Percentiles rank a stretch among this genome's conserved stretches.
These are phyloP conservation scores for Dasypolia templi DNA, from an alignment of 2,888 invertebrate genomes.

Conservation along the genomic window DNA sequence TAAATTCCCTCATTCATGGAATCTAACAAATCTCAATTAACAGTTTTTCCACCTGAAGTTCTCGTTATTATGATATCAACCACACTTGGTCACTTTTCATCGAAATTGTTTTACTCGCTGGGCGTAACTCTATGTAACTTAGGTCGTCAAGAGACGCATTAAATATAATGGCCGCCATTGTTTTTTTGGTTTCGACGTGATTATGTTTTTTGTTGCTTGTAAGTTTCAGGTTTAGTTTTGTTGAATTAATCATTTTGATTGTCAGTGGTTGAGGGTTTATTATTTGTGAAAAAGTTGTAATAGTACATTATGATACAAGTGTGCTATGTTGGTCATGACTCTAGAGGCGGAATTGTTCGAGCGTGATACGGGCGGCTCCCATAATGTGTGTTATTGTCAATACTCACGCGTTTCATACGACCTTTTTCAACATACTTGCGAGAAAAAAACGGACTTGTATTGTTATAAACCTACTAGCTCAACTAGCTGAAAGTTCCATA, in stretches of 20 bases:
- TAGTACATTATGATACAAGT: too few species aligned
- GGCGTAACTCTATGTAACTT: constrained; percentile 33
- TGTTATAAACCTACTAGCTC: too few species aligned
- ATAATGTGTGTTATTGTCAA: too few species aligned
- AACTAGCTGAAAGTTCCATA: too few species aligned
- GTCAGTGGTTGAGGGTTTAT: neutral
- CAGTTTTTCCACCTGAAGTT: constrained; percentile 32
- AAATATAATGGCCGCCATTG: constrained; percentile 25
- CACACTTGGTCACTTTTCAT: constrained; percentile 30
- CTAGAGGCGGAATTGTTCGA: too few species aligned
- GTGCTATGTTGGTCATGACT: too few species aligned
- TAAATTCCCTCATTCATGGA: constrained; percentile 4
- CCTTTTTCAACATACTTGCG: too few species aligned
- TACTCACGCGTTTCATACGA: too few species aligned
- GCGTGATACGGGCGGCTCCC: too few species aligned
- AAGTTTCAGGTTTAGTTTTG: neutral
- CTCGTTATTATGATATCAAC: constrained; percentile 35
- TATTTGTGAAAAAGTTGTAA: neutral
- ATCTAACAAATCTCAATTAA: constrained; percentile 23
- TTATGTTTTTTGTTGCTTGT: constrained; percentile 18
- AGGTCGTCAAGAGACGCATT: constrained; percentile 30
- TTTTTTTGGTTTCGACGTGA: constrained; percentile 16
- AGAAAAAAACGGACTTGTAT: too few species aligned
- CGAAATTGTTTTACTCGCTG: constrained; percentile 25
- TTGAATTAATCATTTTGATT: constrained; percentile 22